Base-by-base conservation (phyloP, 2,888 invertebrate species). In the Podabrus alpinus region DNA sequence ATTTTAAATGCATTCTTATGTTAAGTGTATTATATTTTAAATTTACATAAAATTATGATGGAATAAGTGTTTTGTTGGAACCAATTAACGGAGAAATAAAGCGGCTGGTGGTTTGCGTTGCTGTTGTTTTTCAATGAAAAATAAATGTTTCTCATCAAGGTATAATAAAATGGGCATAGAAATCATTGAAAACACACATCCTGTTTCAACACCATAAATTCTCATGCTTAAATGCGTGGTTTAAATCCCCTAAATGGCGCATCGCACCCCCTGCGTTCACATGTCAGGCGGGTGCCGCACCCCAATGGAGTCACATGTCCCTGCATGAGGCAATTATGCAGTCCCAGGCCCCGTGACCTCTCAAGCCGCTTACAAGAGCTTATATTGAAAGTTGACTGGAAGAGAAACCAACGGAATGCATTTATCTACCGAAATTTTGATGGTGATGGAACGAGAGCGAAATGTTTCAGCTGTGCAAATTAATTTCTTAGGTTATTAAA, bases 311-410 rank as follows among this genome's bases (percentile, higher is more conserved):
- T 74, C 74, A 71, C 74, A 74, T 69, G 74, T 73, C 76, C 73
- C 76, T 16, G 71, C 73, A 71, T 74, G 69, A 70, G 74, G 76
- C 74, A 77, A 77, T 77, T 77, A 77, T 77, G 67, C 76, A 77
- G 74, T 68, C 71, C 76, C 74, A 69, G 68, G 61, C 73, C 69
- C 76, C 74, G 76, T 77, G 74, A 77, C 76, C 76, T 77, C 72
- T 77, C 76, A 67, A 77, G 76, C 76, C 71, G 74, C 76, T 77
- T 77, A 77, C 72, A 77, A 77, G 73, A 74, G 74, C 76, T 77
- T 77, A 71, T 74, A 77, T 75, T 73, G 76, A 73, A 73, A 73
- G 76, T 71, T 69, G 76, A 76, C 73, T 76, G 61, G 21, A 59
- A 72, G 75, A 70, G 72, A 72, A 75, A 69, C 68, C 76, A 71